Evolutionary conservation across 1,140 invertebrate genomes (phyloP).

Genomic region (Aphelinus certus): DNA sequence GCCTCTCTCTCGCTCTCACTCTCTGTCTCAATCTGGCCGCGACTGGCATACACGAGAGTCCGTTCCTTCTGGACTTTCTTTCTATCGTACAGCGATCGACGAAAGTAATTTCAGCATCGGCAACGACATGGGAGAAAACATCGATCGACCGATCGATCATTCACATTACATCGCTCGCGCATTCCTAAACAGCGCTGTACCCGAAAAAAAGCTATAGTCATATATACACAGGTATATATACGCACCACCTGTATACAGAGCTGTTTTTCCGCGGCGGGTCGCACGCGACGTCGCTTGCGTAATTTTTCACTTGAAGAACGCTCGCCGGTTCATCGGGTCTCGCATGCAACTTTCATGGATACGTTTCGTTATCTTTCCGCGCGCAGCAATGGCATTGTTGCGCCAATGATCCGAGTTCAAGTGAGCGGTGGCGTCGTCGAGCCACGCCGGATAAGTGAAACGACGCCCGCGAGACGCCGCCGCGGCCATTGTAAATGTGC

Average conservation of each 20-base stretch:
- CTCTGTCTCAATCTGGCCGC: no score
- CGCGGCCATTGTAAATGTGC: no score
- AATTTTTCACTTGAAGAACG: neutral
- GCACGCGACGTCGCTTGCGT: neutral
- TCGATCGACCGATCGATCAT: neutral
- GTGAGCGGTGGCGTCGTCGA: neutral
- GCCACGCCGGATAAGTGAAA: neutral
- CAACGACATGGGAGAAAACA: slow-evolving; percentile 6
- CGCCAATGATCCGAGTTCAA: neutral
- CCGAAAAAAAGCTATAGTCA: no score
- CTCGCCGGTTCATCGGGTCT: neutral
- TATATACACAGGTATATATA: no score
- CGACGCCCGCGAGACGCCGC: no score
- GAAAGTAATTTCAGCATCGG: neutral
- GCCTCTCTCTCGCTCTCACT: neutral
- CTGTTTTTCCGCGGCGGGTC: neutral
- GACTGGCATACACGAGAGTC: neutral
- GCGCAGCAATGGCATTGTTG: slow-evolving; percentile 15
- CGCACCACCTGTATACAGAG: no score
- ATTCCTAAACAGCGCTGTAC: neutral
- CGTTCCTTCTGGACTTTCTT: neutral
- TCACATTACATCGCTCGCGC: neutral
- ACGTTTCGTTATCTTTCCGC: slow-evolving; percentile 36
- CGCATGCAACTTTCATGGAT: slow-evolving; percentile 37
- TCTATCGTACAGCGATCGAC: neutral